Evolutionary conservation across 2,888 invertebrate species (phyloP), one percentile per base, ranked within the genome.

Genomic region (Argyresthia albistria): DNA sequence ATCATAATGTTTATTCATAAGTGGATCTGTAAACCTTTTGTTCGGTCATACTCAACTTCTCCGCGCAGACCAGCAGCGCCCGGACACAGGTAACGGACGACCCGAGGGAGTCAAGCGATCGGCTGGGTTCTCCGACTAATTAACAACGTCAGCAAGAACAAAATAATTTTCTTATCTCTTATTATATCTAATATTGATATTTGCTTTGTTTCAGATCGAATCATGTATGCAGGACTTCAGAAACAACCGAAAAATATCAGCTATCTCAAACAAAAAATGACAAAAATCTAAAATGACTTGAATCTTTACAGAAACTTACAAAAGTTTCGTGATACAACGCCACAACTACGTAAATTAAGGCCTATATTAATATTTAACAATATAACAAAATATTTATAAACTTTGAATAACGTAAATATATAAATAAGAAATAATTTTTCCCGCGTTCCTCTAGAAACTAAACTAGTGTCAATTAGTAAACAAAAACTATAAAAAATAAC

Each of bases 11-110:
- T n/a, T n/a, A n/a, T n/a, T n/a, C n/a, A n/a, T n/a, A n/a, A n/a
- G n/a, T n/a, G n/a, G n/a, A n/a, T n/a, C n/a, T n/a, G n/a, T n/a
- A n/a, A n/a, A n/a, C n/a, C n/a, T n/a, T n/a, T n/a, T n/a, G n/a
- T n/a, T n/a, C 96, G 0, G 90, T 94, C 0, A 91, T 93, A 57
- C 83, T 97, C 55, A 97, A 96, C 69, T 97, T 97, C 77, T 97
- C 97, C 0, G 97, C 97, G 0, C 97, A 97, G 83, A 97, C 97
- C 0, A 94, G 93, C 72, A 96, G 96, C 63, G 78, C 89, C 35
- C 88, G 95, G 35, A 96, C 95, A 0, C 94, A 94, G 79, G 90
- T 90, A 60, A 50, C 1, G 0, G 9, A 46, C n/a, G n/a, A n/a
- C 45, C 43, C 6, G 25, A 25, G 25, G 6, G 25, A 25, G 6